These are phyloP conservation scores for Urocolius indicus DNA, from an alignment of 2,113 vertebrate genomes.

Conservation along the genomic window DNA sequence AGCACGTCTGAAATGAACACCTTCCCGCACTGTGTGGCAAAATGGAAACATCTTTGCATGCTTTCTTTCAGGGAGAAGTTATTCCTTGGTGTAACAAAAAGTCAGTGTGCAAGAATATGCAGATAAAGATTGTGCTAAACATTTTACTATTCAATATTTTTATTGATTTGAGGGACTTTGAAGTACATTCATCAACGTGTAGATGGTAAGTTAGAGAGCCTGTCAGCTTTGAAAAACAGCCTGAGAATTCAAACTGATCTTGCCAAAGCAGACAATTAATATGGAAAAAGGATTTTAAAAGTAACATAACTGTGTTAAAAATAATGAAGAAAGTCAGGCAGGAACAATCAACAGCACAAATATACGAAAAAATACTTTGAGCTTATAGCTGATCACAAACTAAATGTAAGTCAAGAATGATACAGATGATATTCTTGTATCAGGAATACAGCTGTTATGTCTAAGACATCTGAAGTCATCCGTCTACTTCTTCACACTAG, in stretches of 20 bases:
- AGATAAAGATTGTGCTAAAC: neutral
- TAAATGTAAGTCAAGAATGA: neutral
- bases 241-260: neutral
- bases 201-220: neutral
- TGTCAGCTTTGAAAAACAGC: neutral
- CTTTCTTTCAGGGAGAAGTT: neutral
- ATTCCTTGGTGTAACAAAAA: neutral
- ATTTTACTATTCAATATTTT: neutral
- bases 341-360: neutral
- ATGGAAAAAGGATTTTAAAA: neutral
- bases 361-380: neutral
- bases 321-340: neutral
- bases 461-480: neutral
- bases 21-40: neutral
- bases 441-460: neutral
- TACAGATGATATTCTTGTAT: neutral
- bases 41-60: neutral
- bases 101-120: neutral
- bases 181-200: neutral
- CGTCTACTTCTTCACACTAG: neutral
- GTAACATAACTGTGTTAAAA: neutral
- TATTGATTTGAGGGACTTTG: neutral
- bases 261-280: neutral
- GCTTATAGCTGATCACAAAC: neutral
- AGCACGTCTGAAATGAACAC: neutral